A percentile compares a stretch with the other conserved stretches of the same genome.
Evolutionary conservation across 1,140 invertebrate genomes (phyloP).

Genomic region (Musca vetustissima): DNA sequence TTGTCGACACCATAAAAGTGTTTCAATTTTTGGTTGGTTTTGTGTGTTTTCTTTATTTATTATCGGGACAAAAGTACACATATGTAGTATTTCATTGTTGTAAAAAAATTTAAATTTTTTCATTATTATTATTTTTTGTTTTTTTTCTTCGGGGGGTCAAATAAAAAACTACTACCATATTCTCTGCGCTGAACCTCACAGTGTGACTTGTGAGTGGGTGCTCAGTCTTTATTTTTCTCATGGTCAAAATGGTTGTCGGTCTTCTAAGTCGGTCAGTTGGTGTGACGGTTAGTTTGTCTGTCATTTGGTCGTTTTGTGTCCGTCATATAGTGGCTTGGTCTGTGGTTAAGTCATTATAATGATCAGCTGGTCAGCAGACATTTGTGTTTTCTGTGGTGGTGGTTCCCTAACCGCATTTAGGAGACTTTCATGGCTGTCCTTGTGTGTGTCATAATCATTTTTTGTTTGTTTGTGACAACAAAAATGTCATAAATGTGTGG

Average conservation of each 20-base stretch:
- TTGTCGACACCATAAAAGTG: too few species aligned
- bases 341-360: slow-evolving; percentile 24
- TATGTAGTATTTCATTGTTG: slow-evolving; percentile 25
- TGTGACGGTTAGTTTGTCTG: background rate
- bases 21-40: too few species aligned
- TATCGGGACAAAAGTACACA: too few species aligned
- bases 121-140: background rate
- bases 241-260: background rate
- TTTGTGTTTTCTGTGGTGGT: slow-evolving; percentile 13
- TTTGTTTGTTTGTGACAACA: background rate
- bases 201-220: slow-evolving; percentile 1
- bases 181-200: slow-evolving; percentile 53
- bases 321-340: background rate
- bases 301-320: background rate
- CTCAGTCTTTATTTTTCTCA: background rate
- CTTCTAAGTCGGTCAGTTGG: background rate
- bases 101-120: slow-evolving; percentile 15
- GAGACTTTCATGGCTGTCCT: too few species aligned
- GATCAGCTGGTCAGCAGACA: background rate
- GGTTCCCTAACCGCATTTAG: too few species aligned
- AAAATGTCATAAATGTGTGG: background rate
- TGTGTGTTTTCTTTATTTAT: too few species aligned
- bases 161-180: slow-evolving; percentile 57
- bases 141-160: slow-evolving; percentile 27
- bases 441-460: background rate